Percentiles rank a stretch among this genome's conserved stretches.
phyloP scores from a whole-genome alignment of 2,113 vertebrate genomes.

The Rhodinocichla rosea region DNA sequence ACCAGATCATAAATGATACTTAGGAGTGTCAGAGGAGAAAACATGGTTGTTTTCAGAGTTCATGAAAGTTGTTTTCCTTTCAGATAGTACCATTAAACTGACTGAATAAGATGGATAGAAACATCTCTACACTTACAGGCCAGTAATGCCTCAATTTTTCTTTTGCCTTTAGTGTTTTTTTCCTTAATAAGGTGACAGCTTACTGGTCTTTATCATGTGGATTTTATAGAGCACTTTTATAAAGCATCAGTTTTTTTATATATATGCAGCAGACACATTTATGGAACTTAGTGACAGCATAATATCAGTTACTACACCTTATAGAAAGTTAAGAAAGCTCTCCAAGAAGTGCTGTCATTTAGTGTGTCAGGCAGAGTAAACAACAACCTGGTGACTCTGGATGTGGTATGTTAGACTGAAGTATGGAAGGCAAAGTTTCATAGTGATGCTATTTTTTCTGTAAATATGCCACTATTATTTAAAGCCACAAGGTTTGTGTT shows the following conservation, averaged over 20 bases:
- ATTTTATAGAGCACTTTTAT: conserved; percentile 20
- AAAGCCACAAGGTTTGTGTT: not conserved
- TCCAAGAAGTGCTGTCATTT: not conserved
- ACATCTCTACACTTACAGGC: not conserved
- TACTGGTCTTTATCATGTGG: conserved; percentile 6
- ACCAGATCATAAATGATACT: not conserved
- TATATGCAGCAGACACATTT: not conserved
- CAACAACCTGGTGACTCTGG: not conserved
- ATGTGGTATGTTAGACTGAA: not conserved
- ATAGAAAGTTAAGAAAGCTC: conserved; percentile 26
- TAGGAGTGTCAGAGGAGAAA: not conserved
- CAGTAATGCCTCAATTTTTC: conserved; percentile 40
- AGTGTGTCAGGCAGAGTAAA: not conserved
- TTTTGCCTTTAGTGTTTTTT: conserved; percentile 6
- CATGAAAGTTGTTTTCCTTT: conserved; percentile 3
- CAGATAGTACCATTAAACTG: not conserved
- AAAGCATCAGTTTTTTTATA: not conserved
- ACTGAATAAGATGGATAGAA: not conserved
- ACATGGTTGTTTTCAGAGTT: not conserved
- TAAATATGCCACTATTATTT: not conserved
- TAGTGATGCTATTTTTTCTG: not conserved
- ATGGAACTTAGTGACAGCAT: not conserved
- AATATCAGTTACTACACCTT: conserved; percentile 25
- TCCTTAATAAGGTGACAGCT: conserved; percentile 24
- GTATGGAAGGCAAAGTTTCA: not conserved